Evolutionary conservation across 1,140 invertebrate genomes (phyloP), one percentile per base, ranked within the genome.

Genomic region (Magallana ariakensis): DNA sequence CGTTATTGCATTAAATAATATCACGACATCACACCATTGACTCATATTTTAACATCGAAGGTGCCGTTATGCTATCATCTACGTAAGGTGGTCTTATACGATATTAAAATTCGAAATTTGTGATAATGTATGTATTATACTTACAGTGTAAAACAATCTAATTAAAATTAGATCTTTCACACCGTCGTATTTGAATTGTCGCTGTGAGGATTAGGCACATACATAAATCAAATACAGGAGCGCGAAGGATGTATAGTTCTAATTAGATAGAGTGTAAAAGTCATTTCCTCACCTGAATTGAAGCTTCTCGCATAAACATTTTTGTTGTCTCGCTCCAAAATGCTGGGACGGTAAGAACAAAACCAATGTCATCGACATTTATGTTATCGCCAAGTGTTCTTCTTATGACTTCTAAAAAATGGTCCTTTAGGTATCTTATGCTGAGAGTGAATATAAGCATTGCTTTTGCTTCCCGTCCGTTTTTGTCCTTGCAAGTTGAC

Each of bases 251-350:
- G 1, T 33, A 33, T 33, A 33, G 0, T 33, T 33, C 0, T 33
- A 0, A 33, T 33, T 0, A 33, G 33, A 33, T 33, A 3, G 33
- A 33, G 33, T 0, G 33, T 33, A 33, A 33, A 33, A 33, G 33
- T 33, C 33, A 0, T 33, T 33, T 1, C 33, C 66, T 80, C 87
- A 90, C 90, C 75, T 82, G 83, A 75, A 82, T 55, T 22, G 88
- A 88, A 11, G 88, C 85, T 56, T 90, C 87, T 54, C 87, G 82
- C 90, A 89, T 90, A 54, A 91, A 90, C 57, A 88, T 85, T 80
- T 90, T 90, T 22, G 89, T 86, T n/a, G 80, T 84, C 57, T 90
- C 88, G 6, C 80, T 86, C 89, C 89, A 90, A 5, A 90, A 89
- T 1, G 89, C 89, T 15, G 89, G 89, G n/a, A 90, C 89, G 7